phyloP scores from a whole-genome alignment of 1,140 invertebrate species.

The Pseudachorutes palmiensis region DNA sequence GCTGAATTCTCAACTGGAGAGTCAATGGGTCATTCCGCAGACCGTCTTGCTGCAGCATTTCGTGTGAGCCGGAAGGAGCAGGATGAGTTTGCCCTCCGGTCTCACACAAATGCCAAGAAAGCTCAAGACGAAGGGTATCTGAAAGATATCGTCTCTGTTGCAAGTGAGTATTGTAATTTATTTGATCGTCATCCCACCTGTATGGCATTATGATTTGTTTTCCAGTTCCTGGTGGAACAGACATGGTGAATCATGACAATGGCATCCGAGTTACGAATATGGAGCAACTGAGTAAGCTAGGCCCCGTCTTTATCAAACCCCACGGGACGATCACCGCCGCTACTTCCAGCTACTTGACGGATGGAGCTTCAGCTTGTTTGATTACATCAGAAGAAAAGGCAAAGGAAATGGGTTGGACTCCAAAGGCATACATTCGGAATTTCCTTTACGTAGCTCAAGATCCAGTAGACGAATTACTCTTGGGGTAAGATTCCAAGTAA shows the following conservation, averaged over 20 bases:
- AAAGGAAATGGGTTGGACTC: conserved; percentile 70
- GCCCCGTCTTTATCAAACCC: conserved; percentile 95
- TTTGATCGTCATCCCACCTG: too few species aligned
- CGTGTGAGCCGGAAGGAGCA: conserved; percentile 76
- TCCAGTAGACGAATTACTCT: conserved; percentile 89
- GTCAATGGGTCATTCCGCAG: conserved; percentile 95
- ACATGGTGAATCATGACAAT: conserved; percentile 77
- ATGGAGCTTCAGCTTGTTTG: conserved; percentile 93
- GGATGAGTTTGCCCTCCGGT: conserved; percentile 89
- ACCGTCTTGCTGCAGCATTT: conserved; percentile 90
- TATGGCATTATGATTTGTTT: too few species aligned
- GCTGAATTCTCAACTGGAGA: conserved; percentile 96
- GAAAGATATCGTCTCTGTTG: conserved; percentile 47
- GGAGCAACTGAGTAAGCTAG: conserved; percentile 83
- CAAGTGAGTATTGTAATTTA: too few species aligned
- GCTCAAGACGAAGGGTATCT: conserved; percentile 82
- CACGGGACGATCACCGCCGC: conserved; percentile 97
- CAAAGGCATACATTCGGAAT: conserved; percentile 80
- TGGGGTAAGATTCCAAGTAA: conserved; percentile 54
- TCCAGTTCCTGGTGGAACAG: conserved; percentile 62
- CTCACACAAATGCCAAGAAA: conserved; percentile 69
- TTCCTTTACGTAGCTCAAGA: conserved; percentile 95
- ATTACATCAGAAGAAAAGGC: conserved; percentile 87
- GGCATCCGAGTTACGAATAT: conserved; percentile 85
- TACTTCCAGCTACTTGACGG: conserved; percentile 75